These are phyloP conservation scores for Cenopis cana DNA, from an alignment of 2,888 invertebrate species.

Conservation along the genomic window DNA sequence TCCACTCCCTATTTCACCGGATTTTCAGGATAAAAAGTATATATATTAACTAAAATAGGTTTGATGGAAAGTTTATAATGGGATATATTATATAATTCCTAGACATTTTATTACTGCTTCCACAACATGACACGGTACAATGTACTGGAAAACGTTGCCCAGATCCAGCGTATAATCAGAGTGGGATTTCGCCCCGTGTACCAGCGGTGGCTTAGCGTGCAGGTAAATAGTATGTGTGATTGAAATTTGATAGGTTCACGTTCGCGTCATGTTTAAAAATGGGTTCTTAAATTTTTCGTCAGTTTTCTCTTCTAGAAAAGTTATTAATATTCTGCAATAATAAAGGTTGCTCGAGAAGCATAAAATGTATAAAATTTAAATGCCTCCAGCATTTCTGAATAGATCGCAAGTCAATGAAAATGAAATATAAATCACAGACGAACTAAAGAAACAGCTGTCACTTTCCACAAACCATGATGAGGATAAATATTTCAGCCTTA, in stretches of 20 bases:
- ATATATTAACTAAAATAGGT: too few species aligned
- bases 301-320: neutral
- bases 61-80: too few species aligned
- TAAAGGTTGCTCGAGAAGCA: neutral
- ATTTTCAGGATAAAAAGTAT: too few species aligned
- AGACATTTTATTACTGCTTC: neutral
- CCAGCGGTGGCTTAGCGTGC: neutral
- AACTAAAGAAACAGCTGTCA: conserved; percentile 39
- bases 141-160: neutral
- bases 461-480: conserved; percentile 35
- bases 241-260: conserved; percentile 22
- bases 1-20: too few species aligned
- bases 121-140: neutral
- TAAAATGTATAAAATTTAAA: neutral
- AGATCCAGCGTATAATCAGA: neutral
- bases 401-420: neutral
- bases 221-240: conserved; percentile 17
- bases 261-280: conserved; percentile 16
- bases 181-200: neutral
- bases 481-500: conserved; percentile 41
- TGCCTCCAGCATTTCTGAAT: neutral
- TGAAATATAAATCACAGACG: conserved; percentile 9
- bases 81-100: too few species aligned
- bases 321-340: neutral
- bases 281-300: neutral